These are phyloP conservation scores for Caenorhabditis sinica DNA, from an alignment of 2,888 invertebrate genomes.

Conservation along the genomic window DNA sequence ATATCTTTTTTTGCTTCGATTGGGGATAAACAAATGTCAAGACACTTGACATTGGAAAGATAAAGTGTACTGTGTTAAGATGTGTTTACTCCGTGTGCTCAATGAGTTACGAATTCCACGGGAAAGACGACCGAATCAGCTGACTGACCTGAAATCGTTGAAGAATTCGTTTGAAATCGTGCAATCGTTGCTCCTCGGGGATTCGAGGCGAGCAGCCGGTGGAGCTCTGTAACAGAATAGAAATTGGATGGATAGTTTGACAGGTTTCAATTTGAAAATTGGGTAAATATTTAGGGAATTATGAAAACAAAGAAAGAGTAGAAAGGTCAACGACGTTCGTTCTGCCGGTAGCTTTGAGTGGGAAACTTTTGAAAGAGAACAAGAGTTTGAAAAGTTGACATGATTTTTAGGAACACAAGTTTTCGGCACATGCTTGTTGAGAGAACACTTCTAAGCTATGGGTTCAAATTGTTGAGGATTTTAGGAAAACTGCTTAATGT, in stretches of 20 bases:
- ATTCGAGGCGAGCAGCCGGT: conserved; percentile 51
- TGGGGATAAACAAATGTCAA: conserved; percentile 62
- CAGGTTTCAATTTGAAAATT: conserved; percentile 1
- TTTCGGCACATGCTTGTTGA: no score
- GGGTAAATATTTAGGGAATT: background rate
- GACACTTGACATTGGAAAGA: conserved; percentile 56
- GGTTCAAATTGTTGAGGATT: no score
- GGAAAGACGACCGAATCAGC: conserved; percentile 30
- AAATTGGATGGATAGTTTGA: conserved; percentile 5
- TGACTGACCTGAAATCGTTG: conserved; percentile 77
- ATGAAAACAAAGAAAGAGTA: conserved; percentile 1
- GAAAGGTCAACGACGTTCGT: conserved; percentile 10
- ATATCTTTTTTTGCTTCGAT: conserved; percentile 24
- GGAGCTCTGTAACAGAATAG: conserved; percentile 20
- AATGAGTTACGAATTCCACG: conserved; percentile 36
- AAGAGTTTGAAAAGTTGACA: background rate
- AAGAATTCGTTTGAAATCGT: conserved; percentile 75
- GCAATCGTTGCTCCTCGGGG: conserved; percentile 65
- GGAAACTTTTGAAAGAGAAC: background rate
- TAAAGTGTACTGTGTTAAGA: conserved; percentile 58
- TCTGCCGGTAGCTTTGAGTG: background rate
- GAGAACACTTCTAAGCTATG: no score
- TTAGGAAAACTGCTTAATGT: no score
- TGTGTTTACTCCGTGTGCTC: conserved; percentile 44
- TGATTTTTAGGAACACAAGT: no score